Evolutionary conservation across 2,113 vertebrate species (phyloP), one percentile per base, ranked within the genome.

Genomic region (Carollia perspicillata): DNA sequence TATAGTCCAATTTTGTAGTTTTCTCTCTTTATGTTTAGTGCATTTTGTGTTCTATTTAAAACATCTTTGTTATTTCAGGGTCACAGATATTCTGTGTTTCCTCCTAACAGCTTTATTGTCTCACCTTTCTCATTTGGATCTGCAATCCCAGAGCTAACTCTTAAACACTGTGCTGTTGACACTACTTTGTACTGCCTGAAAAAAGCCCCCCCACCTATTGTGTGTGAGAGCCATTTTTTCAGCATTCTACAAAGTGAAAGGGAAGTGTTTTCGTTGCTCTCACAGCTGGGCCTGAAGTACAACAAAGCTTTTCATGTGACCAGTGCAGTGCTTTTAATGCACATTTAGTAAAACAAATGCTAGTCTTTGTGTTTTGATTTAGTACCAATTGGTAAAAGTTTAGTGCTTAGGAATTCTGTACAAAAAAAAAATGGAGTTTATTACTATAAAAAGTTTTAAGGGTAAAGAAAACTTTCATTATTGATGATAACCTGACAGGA

Each of bases 281-380:
- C 63, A 95, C 92, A 96, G 89, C 95, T 95, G 96, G 79, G 55
- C 85, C 55, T 74, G 63, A 87, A 90, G 66, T 89, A 96, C 94
- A 96, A 85, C 60, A 95, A 84, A 49, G 65, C 92, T 96, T 96
- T 96, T 96, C 85, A 95, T 74, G 42, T 72, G 49, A 95, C 63
- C 75, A 88, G 10, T 79, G 60, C 69, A 93, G 80, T 93, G 81
- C 85, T 93, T 93, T 95, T 90, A 94, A 79, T 66, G 78, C 42
- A 84, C 13, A 75, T 84, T 89, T 95, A 88, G 44, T 93, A 49
- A 88, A 90, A 86, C 91, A 96, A 97, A 85, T 89, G 49, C 30
- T 84, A 55, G 63, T 79, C 93, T 95, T 97, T 97, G 69, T 97
- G 89, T 77, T 97, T 94, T 87, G 81, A 90, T 84, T 84, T 58